Base-by-base conservation (phyloP, 2,888 invertebrate genomes). In the Crepidodera aurea region DNA sequence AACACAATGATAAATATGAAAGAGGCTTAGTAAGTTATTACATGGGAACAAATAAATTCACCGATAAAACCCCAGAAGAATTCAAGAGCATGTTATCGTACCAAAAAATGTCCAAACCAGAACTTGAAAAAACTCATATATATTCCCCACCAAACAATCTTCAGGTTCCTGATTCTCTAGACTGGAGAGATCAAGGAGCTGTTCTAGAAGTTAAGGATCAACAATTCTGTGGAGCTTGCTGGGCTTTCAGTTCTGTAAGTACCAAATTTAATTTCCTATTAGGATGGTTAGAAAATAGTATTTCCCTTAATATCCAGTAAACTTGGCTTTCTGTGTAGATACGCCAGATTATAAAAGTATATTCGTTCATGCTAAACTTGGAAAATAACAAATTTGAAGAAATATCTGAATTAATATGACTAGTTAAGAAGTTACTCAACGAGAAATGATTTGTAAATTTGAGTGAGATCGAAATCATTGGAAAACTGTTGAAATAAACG, bases 1-100 rank as follows among this genome's bases (percentile, higher is more conserved):
- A 60, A n/a, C 67, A 67, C 48, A 65, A 67, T 19, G 53, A 53
- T 16, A 63, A 67, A 63, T 67, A 50, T 19, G 48, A 61, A 1
- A 50, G 55, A 6, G 67, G 67, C 1, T 60, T 61, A 44, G 51
- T 53, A 5, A 57, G 60, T n/a, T 67, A 44, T 13, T 42, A 55
- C 13, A 59, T 60, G 44, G 63, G 61, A 6, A n/a, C 65, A 1
- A 67, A 67, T 51, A 39, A 42, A 10, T 67, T 67, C 27, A 44
- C 65, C 29, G 67, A 65, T 46, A 25, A 55, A 16, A 67, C 63
- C 42, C 56, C 50, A 0, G 65, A 67, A 10, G 67, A 67, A 51
- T 65, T 67, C 22, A 61, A 53, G 16, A 19, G 3, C 3, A 16
- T 16, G 7, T 13, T 18, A 10, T 8, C 8, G 16, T 5, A 16